Evolutionary conservation across 2,888 invertebrate genomes (phyloP), one percentile per base, ranked within the genome.

Genomic region (Megalurothrips usitatus): DNA sequence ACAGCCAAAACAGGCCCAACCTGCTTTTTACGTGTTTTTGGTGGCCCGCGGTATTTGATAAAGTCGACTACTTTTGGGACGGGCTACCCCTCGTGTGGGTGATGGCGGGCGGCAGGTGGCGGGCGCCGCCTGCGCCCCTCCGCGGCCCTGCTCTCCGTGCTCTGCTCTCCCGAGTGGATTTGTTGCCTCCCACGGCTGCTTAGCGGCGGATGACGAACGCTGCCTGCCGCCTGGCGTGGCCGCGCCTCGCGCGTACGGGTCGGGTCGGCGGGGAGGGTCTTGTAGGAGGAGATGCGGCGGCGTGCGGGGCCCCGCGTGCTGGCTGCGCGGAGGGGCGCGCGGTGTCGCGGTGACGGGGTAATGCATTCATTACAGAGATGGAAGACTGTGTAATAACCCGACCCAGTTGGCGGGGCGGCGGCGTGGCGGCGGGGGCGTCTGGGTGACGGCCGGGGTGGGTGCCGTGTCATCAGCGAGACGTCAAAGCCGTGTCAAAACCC

Each of bases 401-500:
- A 17, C 58, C 58, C 58, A 58, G 58, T 58, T 58, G 19, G 58
- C 17, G 52, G 52, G 52, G 12, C 52, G 52, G 52, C 34, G 34
- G 34, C 34, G 2, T 2, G 34, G 34, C 6, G 34, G 6, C 19
- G 52, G 52, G 58, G 14, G 14, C 0, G 58, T 6, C 58, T 10
- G 58, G 58, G 58, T 0, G 14, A 17, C 14, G 14, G 52, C 52
- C 19, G 52, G 19, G 52, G 14, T 52, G 52, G 19, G 58, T 58
- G 58, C 17, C 58, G n/a, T 75, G 23, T 75, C 68, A 75, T 75
- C 68, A 75, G 68, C 4, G 68, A 12, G 68, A 23, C 68, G 68
- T 75, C 68, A 75, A 75, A 75, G 23, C 68, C 68, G 58, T 26
- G 68, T 75, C 68, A 75, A 75, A 75, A 75, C 68, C 26, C 68